A percentile compares a stretch with the other conserved stretches of the same genome.
Evolutionary conservation across 1,140 invertebrate species (phyloP).

Genomic region (Cotesia typhae): DNA sequence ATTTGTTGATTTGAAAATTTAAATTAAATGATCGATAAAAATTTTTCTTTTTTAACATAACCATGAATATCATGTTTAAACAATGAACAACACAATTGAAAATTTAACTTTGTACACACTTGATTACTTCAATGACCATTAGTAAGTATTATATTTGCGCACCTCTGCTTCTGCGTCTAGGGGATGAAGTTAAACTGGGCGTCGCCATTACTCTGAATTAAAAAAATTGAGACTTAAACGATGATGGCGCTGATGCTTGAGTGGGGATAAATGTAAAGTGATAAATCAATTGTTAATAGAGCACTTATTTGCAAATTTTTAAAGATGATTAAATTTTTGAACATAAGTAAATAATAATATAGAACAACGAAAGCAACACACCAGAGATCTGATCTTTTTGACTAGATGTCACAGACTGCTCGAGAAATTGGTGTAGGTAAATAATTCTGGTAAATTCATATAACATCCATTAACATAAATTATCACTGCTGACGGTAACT

Average conservation of each 20-base stretch:
- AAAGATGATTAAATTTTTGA: not conserved
- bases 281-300: conserved; percentile 20
- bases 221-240: conserved; percentile 48
- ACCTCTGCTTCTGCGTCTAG: conserved; percentile 48
- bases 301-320: conserved; percentile 10
- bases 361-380: conserved; percentile 36
- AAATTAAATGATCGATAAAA: too few species aligned
- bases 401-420: conserved; percentile 60
- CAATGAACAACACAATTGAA: too few species aligned
- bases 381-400: conserved; percentile 48
- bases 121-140: not conserved
- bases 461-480: conserved; percentile 66
- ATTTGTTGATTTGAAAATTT: too few species aligned
- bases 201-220: conserved; percentile 60
- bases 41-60: too few species aligned
- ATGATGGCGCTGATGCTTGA: conserved; percentile 32
- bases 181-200: conserved; percentile 48
- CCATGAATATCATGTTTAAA: too few species aligned
- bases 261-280: conserved; percentile 32
- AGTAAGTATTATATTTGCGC: conserved; percentile 19
- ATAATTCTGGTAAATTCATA: conserved; percentile 47
- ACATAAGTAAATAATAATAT: not conserved
- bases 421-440: conserved; percentile 47
- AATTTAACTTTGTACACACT: not conserved
- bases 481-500: conserved; percentile 65